Evolutionary conservation across 2,797 vertebrate genomes (phyloP).

Genomic region (Rhinella marina): DNA sequence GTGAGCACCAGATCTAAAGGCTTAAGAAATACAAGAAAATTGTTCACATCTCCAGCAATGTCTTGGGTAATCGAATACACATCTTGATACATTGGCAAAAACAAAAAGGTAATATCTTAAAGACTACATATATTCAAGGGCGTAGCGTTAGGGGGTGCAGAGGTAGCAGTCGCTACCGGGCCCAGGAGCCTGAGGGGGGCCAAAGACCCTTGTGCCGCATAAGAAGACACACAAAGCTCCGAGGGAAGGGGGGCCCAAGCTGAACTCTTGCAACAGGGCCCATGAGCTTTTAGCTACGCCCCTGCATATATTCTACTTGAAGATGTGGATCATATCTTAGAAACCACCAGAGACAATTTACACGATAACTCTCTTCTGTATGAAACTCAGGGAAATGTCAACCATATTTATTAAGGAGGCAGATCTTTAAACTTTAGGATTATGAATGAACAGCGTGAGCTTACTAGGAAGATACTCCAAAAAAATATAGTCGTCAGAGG

Average conservation of each 20-base stretch:
- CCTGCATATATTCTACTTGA: no score
- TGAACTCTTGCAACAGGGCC: no score
- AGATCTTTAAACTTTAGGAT: not conserved
- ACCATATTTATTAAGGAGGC: not conserved
- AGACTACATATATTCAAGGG: no score
- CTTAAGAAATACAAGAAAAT: not conserved
- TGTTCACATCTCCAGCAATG: not conserved
- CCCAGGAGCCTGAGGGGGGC: no score
- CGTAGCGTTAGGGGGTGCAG: no score
- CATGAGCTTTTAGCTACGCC: no score
- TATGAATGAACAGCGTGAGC: no score
- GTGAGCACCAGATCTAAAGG: not conserved
- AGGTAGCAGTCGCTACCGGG: no score
- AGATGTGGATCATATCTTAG: not conserved
- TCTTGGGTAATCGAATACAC: not conserved
- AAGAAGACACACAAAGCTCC: no score
- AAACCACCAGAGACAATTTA: not conserved
- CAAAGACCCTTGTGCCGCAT: no score
- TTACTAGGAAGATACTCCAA: not conserved
- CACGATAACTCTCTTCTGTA: not conserved
- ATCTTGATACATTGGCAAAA: not conserved
- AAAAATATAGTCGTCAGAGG: not conserved
- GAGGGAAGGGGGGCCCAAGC: no score
- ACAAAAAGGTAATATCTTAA: not conserved
- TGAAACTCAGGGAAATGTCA: not conserved